Base-by-base conservation (phyloP, 2,797 vertebrate genomes). In the Eospalax fontanierii region DNA sequence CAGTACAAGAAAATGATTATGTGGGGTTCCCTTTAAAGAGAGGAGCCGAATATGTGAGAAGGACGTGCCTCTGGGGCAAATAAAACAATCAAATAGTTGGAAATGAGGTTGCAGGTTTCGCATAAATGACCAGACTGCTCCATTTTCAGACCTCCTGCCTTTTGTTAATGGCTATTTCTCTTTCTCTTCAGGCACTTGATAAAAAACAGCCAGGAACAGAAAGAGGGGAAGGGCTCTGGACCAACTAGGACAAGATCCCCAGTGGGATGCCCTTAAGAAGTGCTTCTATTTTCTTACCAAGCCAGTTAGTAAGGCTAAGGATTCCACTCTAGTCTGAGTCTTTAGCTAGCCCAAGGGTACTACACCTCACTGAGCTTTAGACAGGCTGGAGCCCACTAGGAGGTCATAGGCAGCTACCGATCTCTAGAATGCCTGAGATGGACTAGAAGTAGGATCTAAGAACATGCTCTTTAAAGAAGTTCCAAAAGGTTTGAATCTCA, bases 1-100 rank as follows among this genome's bases (percentile, higher is more conserved):
- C 97, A 98, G 95, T 63, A 94, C 54, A 94, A 30, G 75, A 95
- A 97, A 98, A 94, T 95, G 68, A 90, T 97, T 97, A 96, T 95
- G 57, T 96, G 33, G 28, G 63, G 89, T 90, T 96, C 73, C 80
- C 97, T 97, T 94, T 89, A 96, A 97, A 95, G 26, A 94, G 78
- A 97, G 95, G 84, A 97, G 59, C 35, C 96, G 73, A 96, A 93
- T 95, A 24, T 93, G 61, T 96, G 73, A 97, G 2, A 15, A 95
- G 6, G 6, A 87, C 24, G 14, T 73, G 66, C 85, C 93, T 97
- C 66, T 95, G 94, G 78, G 97, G 91, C 86, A 97, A 97, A 97
- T 93, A 95, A 97, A 98, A 54, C 40, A 95, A 97, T 95, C 84
- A 97, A 94, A 95, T 96, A 10, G 90, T 90, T 26, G 82, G 94